A percentile compares a stretch with the other conserved stretches of the same genome.
phyloP scores from a whole-genome alignment of 2,888 invertebrate species.

The Ectropis crepuscularia region DNA sequence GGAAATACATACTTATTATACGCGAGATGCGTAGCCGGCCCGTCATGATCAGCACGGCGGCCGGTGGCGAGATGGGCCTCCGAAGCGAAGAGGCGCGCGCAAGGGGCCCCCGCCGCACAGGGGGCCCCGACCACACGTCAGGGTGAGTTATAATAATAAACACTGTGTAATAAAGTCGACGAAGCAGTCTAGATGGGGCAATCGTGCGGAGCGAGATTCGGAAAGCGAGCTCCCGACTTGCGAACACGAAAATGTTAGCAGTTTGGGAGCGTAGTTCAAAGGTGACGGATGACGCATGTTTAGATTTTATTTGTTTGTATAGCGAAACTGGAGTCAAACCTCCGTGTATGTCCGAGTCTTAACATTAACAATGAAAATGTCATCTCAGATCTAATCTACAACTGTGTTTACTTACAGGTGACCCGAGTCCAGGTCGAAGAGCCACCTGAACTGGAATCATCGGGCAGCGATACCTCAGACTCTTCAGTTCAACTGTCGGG shows the following conservation, averaged over 20 bases:
- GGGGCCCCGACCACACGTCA: conserved; percentile 36
- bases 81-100: conserved; percentile 44
- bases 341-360: too few species aligned
- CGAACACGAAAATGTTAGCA: too few species aligned
- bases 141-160: not conserved
- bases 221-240: too few species aligned
- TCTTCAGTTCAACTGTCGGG: conserved; percentile 62
- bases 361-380: too few species aligned
- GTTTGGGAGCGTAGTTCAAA: too few species aligned
- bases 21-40: conserved; percentile 92
- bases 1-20: too few species aligned
- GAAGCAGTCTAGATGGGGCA: too few species aligned
- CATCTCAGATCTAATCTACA: not conserved
- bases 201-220: too few species aligned
- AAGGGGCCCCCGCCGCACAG: conserved; percentile 37
- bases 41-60: conserved; percentile 87
- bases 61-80: conserved; percentile 53
- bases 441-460: conserved; percentile 48
- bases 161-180: too few species aligned
- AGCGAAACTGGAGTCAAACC: too few species aligned
- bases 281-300: too few species aligned
- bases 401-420: conserved; percentile 25
- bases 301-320: too few species aligned
- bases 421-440: conserved; percentile 43
- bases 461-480: conserved; percentile 62